Conservation (phyloP, 2,888 invertebrate species). For the Megastigmus dorsalis region DNA sequence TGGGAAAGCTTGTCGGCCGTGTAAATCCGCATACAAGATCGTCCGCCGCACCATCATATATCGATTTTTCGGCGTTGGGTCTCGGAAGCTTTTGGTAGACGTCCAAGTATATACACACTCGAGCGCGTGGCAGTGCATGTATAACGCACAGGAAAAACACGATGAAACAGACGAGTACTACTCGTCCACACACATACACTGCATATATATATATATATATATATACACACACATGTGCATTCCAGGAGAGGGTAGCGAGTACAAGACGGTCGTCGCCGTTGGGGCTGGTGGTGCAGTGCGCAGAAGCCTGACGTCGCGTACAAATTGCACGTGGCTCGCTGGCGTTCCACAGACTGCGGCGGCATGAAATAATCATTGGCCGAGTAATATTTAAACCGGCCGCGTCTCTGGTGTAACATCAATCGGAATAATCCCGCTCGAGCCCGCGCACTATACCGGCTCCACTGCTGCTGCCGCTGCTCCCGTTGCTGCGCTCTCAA, state of each 20-base stretch:
- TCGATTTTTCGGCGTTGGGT: slow-evolving; percentile 3
- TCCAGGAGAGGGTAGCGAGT: neutral
- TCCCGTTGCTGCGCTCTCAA: neutral
- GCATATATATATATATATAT: neutral
- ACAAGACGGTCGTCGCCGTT: too few species aligned
- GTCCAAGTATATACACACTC: neutral
- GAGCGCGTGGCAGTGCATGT: neutral
- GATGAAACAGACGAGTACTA: neutral
- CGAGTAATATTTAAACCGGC: slow-evolving; percentile 67
- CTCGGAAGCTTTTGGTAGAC: slow-evolving; percentile 11
- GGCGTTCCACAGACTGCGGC: slow-evolving; percentile 54
- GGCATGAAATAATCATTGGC: slow-evolving; percentile 66
- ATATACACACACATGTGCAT: neutral
- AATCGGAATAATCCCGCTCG: slow-evolving; percentile 66
- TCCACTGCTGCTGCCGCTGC: neutral
- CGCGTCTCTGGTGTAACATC: slow-evolving; percentile 67
- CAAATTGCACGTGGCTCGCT: slow-evolving; percentile 56
- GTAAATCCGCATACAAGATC: too few species aligned
- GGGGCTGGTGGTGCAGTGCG: slow-evolving; percentile 57
- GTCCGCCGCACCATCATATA: too few species aligned
- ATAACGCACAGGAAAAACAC: neutral
- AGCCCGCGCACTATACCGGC: too few species aligned
- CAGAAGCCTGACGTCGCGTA: slow-evolving; percentile 52
- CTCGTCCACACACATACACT: too few species aligned
- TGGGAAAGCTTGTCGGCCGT: too few species aligned